Conservation (phyloP, 2,888 invertebrate genomes). For the Dichetophora obliterata region DNA sequence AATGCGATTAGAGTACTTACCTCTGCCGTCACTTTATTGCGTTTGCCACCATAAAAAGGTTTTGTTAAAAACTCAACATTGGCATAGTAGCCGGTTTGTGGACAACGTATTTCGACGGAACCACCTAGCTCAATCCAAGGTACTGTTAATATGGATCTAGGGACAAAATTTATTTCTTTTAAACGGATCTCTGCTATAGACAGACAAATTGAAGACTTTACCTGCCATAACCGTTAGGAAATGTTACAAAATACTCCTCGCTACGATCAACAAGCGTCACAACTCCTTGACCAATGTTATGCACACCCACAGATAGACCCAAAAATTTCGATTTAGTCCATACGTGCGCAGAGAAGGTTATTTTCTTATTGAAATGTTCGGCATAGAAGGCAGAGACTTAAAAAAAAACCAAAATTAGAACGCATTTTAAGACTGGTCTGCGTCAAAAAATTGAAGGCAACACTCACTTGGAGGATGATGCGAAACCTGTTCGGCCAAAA, state of each 20-base stretch:
- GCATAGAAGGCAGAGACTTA: slow-evolving; percentile 98
- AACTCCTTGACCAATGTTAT: slow-evolving; percentile 95
- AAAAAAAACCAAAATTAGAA: background rate
- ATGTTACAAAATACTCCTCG: slow-evolving; percentile 95
- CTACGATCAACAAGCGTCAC: slow-evolving; percentile 91
- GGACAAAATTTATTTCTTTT: slow-evolving; percentile 75
- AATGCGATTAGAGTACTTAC: slow-evolving; percentile 67
- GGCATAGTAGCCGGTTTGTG: slow-evolving; percentile 93
- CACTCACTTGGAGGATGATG: slow-evolving; percentile 95
- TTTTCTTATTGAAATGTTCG: slow-evolving; percentile 91
- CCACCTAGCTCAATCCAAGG: slow-evolving; percentile 99
- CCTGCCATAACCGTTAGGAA: slow-evolving; percentile 98
- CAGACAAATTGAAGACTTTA: slow-evolving; percentile 58
- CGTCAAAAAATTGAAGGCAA: background rate
- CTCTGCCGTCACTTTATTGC: slow-evolving; percentile 88
- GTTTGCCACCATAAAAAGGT: slow-evolving; percentile 97
- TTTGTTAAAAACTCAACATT: slow-evolving; percentile 97
- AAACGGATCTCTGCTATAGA: background rate
- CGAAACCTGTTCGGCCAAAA: slow-evolving; percentile 98
- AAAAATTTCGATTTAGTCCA: slow-evolving; percentile 99
- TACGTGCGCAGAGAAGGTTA: slow-evolving; percentile 94
- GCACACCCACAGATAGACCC: slow-evolving; percentile 96
- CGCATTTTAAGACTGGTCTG: background rate
- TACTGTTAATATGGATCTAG: slow-evolving; percentile 93
- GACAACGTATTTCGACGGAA: slow-evolving; percentile 88